phyloP scores from a whole-genome alignment of 2,113 vertebrate species.

The Corvus cornix region DNA sequence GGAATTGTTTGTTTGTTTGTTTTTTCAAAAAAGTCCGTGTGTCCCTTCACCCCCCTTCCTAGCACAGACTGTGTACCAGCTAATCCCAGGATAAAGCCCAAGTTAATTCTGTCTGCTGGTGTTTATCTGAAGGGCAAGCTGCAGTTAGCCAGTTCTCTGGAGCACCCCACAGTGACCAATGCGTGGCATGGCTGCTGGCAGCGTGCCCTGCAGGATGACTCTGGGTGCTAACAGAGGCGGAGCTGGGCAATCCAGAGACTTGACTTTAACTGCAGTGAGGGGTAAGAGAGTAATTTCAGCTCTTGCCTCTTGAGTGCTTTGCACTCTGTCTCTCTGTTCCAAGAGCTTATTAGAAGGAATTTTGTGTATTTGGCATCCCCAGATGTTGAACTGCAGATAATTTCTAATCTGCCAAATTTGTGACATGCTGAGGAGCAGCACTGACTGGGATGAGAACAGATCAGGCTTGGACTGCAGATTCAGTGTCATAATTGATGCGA shows the following conservation, averaged over 20 bases:
- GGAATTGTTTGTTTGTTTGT: neutral
- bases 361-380: neutral
- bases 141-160: neutral
- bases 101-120: constrained; percentile 31
- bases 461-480: neutral
- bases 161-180: neutral
- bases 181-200: neutral
- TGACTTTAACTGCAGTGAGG: neutral
- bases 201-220: neutral
- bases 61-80: neutral
- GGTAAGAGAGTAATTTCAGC: neutral
- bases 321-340: neutral
- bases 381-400: neutral
- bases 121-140: constrained; percentile 14
- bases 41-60: too few species aligned
- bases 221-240: neutral
- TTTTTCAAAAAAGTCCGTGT: too few species aligned
- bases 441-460: neutral
- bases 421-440: neutral
- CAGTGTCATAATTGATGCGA: neutral
- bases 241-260: neutral
- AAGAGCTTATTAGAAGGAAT: neutral
- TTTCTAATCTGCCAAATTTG: neutral
- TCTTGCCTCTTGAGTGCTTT: neutral
- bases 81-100: constrained; percentile 22